phyloP scores from a whole-genome alignment of 1,140 invertebrate species.

The Heliconius himera region DNA sequence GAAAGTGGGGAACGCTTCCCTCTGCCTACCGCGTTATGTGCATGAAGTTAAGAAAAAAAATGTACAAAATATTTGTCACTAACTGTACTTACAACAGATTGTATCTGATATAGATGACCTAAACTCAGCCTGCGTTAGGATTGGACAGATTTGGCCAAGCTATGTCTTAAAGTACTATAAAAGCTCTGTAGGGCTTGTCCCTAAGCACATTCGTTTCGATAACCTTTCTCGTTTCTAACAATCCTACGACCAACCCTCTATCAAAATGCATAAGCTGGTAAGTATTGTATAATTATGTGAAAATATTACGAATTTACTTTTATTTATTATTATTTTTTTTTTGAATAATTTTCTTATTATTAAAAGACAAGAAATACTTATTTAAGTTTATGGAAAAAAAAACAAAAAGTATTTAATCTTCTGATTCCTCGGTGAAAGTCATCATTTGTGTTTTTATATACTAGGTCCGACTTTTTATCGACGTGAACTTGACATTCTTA shows the following conservation, averaged over 20 bases:
- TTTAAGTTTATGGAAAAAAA: not conserved
- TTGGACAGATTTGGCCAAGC: constrained; percentile 67
- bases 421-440: constrained; percentile 29
- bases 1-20: too few species aligned
- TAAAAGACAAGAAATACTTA: too few species aligned
- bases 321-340: too few species aligned
- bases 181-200: constrained; percentile 52
- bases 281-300: constrained; percentile 38
- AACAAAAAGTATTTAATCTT: not conserved
- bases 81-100: constrained; percentile 49
- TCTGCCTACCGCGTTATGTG: too few species aligned
- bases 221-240: constrained; percentile 53
- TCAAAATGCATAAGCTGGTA: constrained; percentile 78
- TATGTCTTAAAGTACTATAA: constrained; percentile 70
- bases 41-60: too few species aligned
- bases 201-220: constrained; percentile 65
- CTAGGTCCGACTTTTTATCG: constrained; percentile 47
- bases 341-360: not conserved
- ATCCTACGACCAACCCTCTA: constrained; percentile 44
- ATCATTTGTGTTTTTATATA: constrained; percentile 36
- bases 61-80: constrained; percentile 32
- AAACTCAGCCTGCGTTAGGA: constrained; percentile 66
- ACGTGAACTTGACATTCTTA: constrained; percentile 58
- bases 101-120: constrained; percentile 66
- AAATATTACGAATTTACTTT: not conserved